Base-by-base conservation (phyloP, 30 jellyfish, hydroid and myxozoan species). In the Mastigias papua region DNA sequence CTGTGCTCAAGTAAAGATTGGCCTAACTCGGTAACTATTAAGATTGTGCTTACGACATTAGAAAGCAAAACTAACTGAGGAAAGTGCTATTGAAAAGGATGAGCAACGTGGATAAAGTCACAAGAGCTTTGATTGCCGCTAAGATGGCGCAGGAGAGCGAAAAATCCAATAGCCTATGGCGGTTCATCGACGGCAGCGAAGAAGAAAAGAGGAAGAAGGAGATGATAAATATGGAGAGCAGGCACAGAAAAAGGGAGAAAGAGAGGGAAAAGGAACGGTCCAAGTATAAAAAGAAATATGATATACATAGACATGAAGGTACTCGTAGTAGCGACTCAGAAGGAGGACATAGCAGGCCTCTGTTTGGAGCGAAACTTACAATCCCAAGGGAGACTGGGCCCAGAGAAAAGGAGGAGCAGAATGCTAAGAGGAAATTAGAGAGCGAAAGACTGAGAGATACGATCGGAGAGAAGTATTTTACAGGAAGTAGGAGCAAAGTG, bases 211-310 rank as follows among this genome's bases (percentile, higher is more conserved):
- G 69, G 69, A 69, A 34, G 34, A 34, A 48, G 23, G 69, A 72
- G 37, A 72, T 22, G 35, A n/a, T 8, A 72, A 34, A 34, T 8
- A 19, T 72, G 69, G 68, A 21, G 21, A 51, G 22, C 25, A 51
- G 34, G 34, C 83, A 72, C 11, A 20, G 37, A 17, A 5, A 37
- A 51, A 34, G 48, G 29, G 83, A 34, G 2, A 51, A 7, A n/a
- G 68, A 72, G 35, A 34, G 83, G 17, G 34, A 37, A 27, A 72
- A 51, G 83, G 70, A 17, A 22, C 25, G 83, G 48, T 21, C 22
- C n/a, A 27, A 42, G 37, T 72, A 72, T 25, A 20, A 32, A 2
- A 30, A 72, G 1, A 72, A 72, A 25, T 72, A 72, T 26, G 69
- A 48, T 13, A 27, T 27, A 5, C 27, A 48, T 26, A 42, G 13